Percentiles rank a stretch among this genome's conserved stretches.
phyloP scores from a whole-genome alignment of 2,888 invertebrate genomes.

The Pomacea canaliculata region DNA sequence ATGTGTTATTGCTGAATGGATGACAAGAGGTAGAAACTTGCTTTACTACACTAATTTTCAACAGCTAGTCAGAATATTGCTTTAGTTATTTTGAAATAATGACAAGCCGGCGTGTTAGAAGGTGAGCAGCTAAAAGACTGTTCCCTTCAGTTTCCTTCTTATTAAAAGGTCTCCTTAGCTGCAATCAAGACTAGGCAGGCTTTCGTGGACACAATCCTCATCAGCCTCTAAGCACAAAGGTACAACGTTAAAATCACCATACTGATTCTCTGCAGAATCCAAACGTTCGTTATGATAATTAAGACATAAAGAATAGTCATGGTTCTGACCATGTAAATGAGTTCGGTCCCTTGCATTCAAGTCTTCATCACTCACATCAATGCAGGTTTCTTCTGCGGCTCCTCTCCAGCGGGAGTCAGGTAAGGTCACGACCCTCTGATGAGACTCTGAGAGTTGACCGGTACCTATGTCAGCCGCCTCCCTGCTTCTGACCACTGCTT shows the following conservation, averaged over 20 bases:
- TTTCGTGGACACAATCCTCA: background rate
- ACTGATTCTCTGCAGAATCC: background rate
- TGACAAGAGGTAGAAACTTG: no score
- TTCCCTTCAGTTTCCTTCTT: no score
- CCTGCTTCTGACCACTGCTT: background rate
- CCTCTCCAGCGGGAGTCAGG: no score
- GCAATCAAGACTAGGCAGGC: background rate
- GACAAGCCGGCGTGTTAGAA: no score
- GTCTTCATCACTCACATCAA: background rate
- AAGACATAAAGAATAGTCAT: background rate
- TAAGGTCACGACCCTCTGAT: background rate
- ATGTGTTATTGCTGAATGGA: no score
- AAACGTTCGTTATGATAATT: background rate
- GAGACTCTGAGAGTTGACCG: background rate
- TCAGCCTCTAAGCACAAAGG: slow-evolving; percentile 6
- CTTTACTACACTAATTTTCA: no score
- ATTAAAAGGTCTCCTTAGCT: background rate
- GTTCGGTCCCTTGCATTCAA: background rate
- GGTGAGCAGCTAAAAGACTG: no score
- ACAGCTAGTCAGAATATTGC: no score
- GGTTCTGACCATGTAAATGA: background rate
- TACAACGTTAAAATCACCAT: background rate
- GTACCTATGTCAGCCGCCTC: background rate
- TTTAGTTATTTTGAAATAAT: no score
- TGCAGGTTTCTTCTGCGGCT: no score